Evolutionary conservation across 2,797 vertebrate genomes (phyloP), one percentile per base, ranked within the genome.

Genomic region (Takifugu ocellatus): DNA sequence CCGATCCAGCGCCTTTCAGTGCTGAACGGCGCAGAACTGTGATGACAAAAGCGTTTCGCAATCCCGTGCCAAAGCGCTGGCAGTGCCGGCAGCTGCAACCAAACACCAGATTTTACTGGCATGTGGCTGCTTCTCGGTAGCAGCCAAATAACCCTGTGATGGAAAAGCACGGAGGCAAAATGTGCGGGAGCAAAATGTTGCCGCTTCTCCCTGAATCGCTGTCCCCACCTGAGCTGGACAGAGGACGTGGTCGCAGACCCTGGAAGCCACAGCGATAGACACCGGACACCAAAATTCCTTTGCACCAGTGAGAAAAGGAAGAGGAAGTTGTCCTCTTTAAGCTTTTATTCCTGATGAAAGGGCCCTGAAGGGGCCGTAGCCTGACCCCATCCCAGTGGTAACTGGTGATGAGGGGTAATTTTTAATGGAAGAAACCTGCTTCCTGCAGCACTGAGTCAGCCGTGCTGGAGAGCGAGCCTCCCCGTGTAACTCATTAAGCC

Each of bases 261-360:
- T 42, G 4, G 54, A 26, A 45, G 7, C 46, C 24, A 5, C 4
- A 56, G 47, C 54, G 52, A 61, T 12, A 56, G 49, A 61, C 49
- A 54, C 15, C 5, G 11, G 16, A 54, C 49, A 31, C 33, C 3
- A 26, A 59, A 61, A 56, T 39, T 51, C 33, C 14, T 21, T 6
- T 48, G 56, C 36, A 29, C 17, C 44, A 67, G 59, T 36, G 24
- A 61, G 63, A 51, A 63, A 63, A 64, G 76, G 8, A 29, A 29
- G 1, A 2, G 27, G 3, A 63, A 42, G n/a, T 56, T 7, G 47
- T 49, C 54, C 74, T 70, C 63, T 60, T 57, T 68, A 49, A 47
- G 33, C 58, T 59, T 56, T 66, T 61, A 67, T 59, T 77, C 27
- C 27, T 29, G 0, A 78, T 61, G 56, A 68, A 75, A 66, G 61